Evolutionary conservation across 2,113 vertebrate species (phyloP).

Genomic region (Ardeotis arabs): DNA sequence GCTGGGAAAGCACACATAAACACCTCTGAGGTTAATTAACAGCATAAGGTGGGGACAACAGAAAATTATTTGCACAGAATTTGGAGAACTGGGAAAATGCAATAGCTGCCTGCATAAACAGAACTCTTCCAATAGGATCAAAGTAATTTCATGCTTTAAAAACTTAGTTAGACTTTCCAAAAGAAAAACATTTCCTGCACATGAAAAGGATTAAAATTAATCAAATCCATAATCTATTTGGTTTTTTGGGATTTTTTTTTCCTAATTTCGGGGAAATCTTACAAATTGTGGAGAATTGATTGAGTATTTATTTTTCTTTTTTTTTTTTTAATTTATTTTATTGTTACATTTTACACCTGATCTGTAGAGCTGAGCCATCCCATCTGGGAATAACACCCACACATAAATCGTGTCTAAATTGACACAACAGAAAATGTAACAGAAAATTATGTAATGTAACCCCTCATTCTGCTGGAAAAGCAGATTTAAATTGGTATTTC

Average conservation of each 20-base stretch:
- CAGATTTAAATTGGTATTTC: not conserved
- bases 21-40: not conserved
- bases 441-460: not conserved
- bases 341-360: slow-evolving; percentile 6
- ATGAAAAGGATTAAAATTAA: not conserved
- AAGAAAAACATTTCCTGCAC: not conserved
- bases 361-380: not conserved
- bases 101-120: not conserved
- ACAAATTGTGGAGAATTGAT: not conserved
- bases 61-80: not conserved
- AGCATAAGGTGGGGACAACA: not conserved
- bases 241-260: not conserved
- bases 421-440: not conserved
- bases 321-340: not conserved
- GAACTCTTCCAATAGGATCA: not conserved
- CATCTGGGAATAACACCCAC: slow-evolving; percentile 15
- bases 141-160: not conserved
- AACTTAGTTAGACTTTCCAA: not conserved
- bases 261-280: not conserved
- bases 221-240: not conserved
- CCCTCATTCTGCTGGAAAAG: not conserved
- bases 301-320: not conserved
- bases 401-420: not conserved
- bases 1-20: not conserved
- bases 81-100: not conserved